Conservation (phyloP, 2,888 invertebrate genomes). For the Epirrhoe alternata region DNA sequence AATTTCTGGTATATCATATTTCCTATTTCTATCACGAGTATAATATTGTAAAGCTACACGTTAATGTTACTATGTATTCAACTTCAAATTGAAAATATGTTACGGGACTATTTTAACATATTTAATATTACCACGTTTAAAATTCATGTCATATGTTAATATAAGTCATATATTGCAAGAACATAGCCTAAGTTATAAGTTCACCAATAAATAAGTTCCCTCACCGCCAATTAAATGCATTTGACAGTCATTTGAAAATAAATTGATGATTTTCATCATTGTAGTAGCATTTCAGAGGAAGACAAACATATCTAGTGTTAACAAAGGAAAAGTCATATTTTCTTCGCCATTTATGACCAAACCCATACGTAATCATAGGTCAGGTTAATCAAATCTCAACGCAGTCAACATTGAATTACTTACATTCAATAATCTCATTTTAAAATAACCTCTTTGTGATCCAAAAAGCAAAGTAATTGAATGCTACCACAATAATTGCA, state of each 20-base stretch:
- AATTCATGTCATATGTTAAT: slow-evolving; percentile 18
- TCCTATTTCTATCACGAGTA: slow-evolving; percentile 77
- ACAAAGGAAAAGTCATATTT: background rate
- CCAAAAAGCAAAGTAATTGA: background rate
- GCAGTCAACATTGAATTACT: background rate
- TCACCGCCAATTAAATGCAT: slow-evolving; percentile 78
- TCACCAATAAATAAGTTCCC: slow-evolving; percentile 66
- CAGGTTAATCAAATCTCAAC: too few species aligned
- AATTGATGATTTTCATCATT: slow-evolving; percentile 60
- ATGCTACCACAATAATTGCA: slow-evolving; percentile 73
- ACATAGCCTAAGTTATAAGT: slow-evolving; percentile 48
- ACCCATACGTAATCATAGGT: too few species aligned
- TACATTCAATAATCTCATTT: background rate
- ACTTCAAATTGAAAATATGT: slow-evolving; percentile 19
- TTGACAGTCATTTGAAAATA: slow-evolving; percentile 68
- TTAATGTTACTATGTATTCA: slow-evolving; percentile 26
- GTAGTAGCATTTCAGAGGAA: slow-evolving; percentile 69
- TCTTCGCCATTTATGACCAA: background rate
- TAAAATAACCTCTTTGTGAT: background rate
- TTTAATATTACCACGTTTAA: slow-evolving; percentile 10
- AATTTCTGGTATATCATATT: slow-evolving; percentile 62
- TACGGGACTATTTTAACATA: slow-evolving; percentile 5
- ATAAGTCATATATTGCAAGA: slow-evolving; percentile 35
- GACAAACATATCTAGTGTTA: slow-evolving; percentile 39
- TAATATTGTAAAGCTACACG: slow-evolving; percentile 72